phyloP scores from a whole-genome alignment of 2,113 vertebrate species.

The Scomber colias region DNA sequence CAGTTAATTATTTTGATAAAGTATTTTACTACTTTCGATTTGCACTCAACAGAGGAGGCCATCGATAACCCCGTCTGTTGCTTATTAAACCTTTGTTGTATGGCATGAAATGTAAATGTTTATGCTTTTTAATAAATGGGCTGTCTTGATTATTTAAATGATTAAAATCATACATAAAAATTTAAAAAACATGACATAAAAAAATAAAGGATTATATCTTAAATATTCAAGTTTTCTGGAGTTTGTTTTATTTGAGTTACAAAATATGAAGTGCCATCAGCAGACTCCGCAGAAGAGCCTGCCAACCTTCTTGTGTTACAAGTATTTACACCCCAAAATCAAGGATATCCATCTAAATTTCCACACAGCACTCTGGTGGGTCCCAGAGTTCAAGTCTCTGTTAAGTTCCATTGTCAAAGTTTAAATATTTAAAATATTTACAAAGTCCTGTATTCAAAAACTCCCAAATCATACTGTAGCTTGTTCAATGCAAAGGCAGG shows the following conservation, averaged over 20 bases:
- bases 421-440: slow-evolving; percentile 99
- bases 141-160: neutral
- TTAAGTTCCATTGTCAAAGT: slow-evolving; percentile 68
- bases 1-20: no score
- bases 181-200: neutral
- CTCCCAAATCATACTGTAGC: slow-evolving; percentile 80
- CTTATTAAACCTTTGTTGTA: neutral
- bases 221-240: slow-evolving; percentile 77
- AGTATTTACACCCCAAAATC: slow-evolving; percentile 85
- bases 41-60: neutral
- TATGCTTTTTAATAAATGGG: no score
- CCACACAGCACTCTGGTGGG: slow-evolving; percentile 56
- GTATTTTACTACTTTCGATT: neutral
- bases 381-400: slow-evolving; percentile 75
- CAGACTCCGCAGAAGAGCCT: slow-evolving; percentile 79
- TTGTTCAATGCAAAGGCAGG: slow-evolving; percentile 66
- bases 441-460: slow-evolving; percentile 91
- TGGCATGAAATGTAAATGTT: neutral
- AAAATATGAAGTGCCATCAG: slow-evolving; percentile 87
- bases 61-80: neutral
- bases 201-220: slow-evolving; percentile 57
- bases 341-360: slow-evolving; percentile 72
- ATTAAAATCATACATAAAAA: neutral
- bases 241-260: slow-evolving; percentile 86
- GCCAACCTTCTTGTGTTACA: slow-evolving; percentile 82